Conservation (phyloP, 2,888 invertebrate genomes). For the Yponomeuta evonymella region DNA sequence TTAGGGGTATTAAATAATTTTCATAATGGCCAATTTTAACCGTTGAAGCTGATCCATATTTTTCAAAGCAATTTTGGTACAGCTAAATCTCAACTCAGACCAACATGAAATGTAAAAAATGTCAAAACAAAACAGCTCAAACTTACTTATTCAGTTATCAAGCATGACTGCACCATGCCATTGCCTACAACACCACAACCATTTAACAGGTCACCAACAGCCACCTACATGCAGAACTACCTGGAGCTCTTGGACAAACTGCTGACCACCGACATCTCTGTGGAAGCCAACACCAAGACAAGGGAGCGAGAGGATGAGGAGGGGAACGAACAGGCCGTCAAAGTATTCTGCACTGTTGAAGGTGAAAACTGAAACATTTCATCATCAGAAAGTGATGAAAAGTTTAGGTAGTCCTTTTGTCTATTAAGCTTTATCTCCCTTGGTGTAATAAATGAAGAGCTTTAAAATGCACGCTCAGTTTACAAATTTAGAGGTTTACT, state of each 20-base stretch:
- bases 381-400: background rate
- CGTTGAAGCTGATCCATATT: too few species aligned
- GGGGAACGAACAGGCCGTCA: conserved; percentile 51
- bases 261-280: conserved; percentile 66
- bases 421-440: background rate
- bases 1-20: too few species aligned
- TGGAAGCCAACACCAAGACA: conserved; percentile 53
- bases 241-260: conserved; percentile 78
- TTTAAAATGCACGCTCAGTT: too few species aligned
- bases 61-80: too few species aligned
- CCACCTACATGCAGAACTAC: conserved; percentile 78
- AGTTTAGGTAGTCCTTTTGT: background rate
- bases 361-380: conserved; percentile 31
- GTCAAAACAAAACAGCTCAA: too few species aligned
- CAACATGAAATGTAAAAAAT: too few species aligned
- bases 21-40: too few species aligned
- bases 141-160: background rate
- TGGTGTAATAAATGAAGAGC: too few species aligned
- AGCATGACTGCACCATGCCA: background rate
- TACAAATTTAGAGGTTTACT: too few species aligned
- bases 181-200: background rate
- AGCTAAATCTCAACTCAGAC: too few species aligned
- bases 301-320: conserved; percentile 42
- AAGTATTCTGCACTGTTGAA: conserved; percentile 58
- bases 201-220: conserved; percentile 63